Conservation (phyloP, 2,888 invertebrate genomes). For the Ormyrus thymus region DNA sequence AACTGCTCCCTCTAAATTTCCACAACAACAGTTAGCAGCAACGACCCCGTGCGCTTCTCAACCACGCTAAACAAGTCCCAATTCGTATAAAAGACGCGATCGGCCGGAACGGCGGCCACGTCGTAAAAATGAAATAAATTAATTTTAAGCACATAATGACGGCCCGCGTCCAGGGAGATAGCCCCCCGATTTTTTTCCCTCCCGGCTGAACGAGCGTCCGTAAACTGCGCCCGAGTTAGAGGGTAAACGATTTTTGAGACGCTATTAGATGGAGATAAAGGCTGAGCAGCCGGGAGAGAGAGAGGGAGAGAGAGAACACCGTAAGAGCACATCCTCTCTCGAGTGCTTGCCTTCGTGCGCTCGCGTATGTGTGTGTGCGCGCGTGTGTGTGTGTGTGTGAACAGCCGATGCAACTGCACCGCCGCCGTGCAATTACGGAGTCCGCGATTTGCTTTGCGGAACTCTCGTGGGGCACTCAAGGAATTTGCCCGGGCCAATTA, state of each 20-base stretch:
- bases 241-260: slow-evolving; percentile 27
- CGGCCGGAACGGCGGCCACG: not conserved
- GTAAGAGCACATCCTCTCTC: not conserved
- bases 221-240: slow-evolving; percentile 11
- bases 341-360: not conserved
- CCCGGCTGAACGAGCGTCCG: slow-evolving; percentile 1
- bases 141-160: slow-evolving; percentile 32
- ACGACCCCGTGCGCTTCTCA: not conserved
- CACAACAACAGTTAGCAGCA: not conserved
- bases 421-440: slow-evolving; percentile 44
- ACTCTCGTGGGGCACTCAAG: slow-evolving; percentile 34
- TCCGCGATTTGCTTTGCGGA: slow-evolving; percentile 50
- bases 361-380: not conserved
- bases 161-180: not conserved
- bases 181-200: too few relatives aligned
- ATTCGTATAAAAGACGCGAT: not conserved
- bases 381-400: not conserved
- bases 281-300: not conserved
- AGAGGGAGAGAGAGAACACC: not conserved
- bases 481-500: slow-evolving; percentile 47
- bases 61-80: not conserved
- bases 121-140: slow-evolving; percentile 15
- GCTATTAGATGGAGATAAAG: slow-evolving; percentile 33
- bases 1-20: too few relatives aligned
- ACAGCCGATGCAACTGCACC: slow-evolving; percentile 9